Evolutionary conservation across 2,113 vertebrate species (phyloP).

Genomic region (Syrrhaptes paradoxus): DNA sequence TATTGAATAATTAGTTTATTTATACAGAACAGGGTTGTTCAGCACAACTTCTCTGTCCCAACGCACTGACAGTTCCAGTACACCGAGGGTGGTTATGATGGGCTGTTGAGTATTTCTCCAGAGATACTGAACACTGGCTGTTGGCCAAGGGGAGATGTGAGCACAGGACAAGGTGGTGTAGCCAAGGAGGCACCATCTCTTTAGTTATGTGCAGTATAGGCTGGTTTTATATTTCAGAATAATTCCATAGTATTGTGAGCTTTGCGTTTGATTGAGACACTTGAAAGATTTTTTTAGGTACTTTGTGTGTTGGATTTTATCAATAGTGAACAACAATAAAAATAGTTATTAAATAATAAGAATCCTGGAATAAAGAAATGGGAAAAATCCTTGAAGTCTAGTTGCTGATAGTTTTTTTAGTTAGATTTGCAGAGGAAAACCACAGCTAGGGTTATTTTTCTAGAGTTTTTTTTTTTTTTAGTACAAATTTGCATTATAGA

Average conservation of each 20-base stretch:
- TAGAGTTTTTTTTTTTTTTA: background rate
- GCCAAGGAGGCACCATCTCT: background rate
- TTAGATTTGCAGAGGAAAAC: background rate
- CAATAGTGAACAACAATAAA: background rate
- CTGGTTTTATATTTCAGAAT: background rate
- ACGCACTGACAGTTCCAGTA: accelerated
- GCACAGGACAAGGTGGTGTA: background rate
- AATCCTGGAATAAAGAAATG: background rate
- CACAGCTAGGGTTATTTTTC: background rate
- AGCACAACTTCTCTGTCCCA: background rate
- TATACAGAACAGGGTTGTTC: background rate
- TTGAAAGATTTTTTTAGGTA: background rate
- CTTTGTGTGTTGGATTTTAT: background rate
- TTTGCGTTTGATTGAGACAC: background rate
- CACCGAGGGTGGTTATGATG: background rate
- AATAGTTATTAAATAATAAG: background rate
- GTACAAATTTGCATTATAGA: background rate
- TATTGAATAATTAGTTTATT: background rate
- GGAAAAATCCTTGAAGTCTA: background rate
- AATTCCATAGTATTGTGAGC: background rate
- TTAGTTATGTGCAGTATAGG: background rate
- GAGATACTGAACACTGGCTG: background rate
- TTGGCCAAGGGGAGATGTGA: background rate
- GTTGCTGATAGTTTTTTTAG: background rate
- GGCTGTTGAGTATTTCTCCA: background rate